phyloP scores from a whole-genome alignment of 2,797 vertebrate genomes.

The Diceros bicornis region DNA sequence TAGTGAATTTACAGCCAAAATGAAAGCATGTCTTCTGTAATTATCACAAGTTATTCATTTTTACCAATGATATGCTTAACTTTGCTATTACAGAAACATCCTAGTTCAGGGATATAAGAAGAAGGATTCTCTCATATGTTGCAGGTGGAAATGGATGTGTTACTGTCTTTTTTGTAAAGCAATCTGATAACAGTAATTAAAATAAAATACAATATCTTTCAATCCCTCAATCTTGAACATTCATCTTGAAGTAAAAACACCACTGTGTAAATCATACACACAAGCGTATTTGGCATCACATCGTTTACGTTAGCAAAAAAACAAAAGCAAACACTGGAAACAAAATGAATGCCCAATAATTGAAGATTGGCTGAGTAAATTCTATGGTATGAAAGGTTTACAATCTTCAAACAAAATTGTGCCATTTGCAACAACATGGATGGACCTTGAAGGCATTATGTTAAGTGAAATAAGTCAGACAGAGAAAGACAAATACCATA shows the following conservation, averaged over 20 bases:
- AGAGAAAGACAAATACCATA: too few relatives aligned
- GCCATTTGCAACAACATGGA: too few relatives aligned
- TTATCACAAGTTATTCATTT: conserved; percentile 30
- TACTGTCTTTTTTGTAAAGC: not conserved
- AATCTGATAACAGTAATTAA: conserved; percentile 34
- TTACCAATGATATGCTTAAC: not conserved
- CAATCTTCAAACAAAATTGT: not conserved
- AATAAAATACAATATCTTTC: not conserved
- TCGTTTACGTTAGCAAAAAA: not conserved
- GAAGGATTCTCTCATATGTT: not conserved
- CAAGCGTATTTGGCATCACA: not conserved
- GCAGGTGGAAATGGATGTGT: not conserved
- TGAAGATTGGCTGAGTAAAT: not conserved
- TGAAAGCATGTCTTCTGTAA: not conserved
- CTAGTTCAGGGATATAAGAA: not conserved
- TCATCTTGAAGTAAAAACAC: conserved; percentile 50
- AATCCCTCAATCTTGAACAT: not conserved
- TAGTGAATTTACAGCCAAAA: conserved; percentile 46
- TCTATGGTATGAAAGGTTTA: not conserved
- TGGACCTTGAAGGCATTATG: too few relatives aligned
- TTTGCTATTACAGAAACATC: conserved; percentile 10
- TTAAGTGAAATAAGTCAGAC: too few relatives aligned
- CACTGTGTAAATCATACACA: not conserved
- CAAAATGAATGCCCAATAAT: not conserved
- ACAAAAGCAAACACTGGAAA: not conserved